Conservation (phyloP, 2,888 invertebrate genomes). For the Sphecodes monilicornis region DNA sequence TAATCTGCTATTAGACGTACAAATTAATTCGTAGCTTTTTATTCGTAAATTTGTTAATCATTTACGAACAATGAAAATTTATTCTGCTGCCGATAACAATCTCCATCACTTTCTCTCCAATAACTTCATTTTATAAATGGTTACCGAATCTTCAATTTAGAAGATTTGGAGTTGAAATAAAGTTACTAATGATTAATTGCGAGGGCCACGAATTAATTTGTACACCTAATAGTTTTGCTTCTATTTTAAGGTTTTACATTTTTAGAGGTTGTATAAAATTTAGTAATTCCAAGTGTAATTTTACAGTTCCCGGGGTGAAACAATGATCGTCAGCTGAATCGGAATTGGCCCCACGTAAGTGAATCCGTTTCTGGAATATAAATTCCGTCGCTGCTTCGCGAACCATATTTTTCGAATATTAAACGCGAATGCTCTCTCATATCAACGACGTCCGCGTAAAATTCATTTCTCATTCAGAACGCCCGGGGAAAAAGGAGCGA, state of each 20-base stretch:
- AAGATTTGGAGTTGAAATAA: too few species aligned
- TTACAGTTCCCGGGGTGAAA: neutral
- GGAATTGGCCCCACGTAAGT: neutral
- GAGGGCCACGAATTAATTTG: too few species aligned
- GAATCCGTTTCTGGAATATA: slow-evolving; percentile 7
- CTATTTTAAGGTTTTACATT: neutral
- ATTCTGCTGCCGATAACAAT: too few species aligned
- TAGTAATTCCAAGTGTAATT: neutral
- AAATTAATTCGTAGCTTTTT: too few species aligned
- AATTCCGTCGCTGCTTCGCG: slow-evolving; percentile 20
- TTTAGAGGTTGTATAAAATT: neutral
- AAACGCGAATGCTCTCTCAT: slow-evolving; percentile 34
- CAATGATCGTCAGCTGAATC: slow-evolving; percentile 14
- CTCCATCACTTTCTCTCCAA: too few species aligned
- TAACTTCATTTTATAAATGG: too few species aligned
- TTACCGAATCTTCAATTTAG: too few species aligned
- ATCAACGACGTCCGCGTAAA: slow-evolving; percentile 25
- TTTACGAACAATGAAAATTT: too few species aligned
- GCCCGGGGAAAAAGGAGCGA: neutral
- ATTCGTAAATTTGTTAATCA: too few species aligned
- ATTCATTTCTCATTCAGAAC: slow-evolving; percentile 27
- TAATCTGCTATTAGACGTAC: neutral
- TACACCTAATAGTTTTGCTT: neutral
- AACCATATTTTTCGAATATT: slow-evolving; percentile 44
- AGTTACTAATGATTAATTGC: too few species aligned